Evolutionary conservation across 2,797 vertebrate genomes (phyloP), one percentile per base, ranked within the genome.

Genomic region (Esox lucius): DNA sequence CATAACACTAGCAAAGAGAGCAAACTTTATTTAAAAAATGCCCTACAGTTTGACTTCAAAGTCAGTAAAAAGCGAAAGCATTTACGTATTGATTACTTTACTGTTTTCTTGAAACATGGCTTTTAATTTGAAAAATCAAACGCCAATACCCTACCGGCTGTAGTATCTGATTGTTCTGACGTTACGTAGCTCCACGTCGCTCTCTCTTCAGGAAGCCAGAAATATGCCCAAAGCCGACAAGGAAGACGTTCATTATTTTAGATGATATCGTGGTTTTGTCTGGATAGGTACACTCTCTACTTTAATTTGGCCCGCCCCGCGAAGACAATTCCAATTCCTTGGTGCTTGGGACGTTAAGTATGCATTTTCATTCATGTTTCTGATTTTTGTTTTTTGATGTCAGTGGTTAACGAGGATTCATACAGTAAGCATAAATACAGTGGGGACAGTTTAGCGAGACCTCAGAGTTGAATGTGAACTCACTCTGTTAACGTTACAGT

Each of bases 201-300:
- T 28, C 93, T 51, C 42, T 31, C 24, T 53, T 53, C 69, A 53
- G 69, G 69, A 70, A 70, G 69, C 26, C 4, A 33, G 69, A 17
- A 70, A 53, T 7, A 68, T 39, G 69, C 53, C 49, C 24, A 19
- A 24, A 7, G 22, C 1, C 19, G 24, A 49, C 17, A 15, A 4
- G 68, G 48, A 48, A 51, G 48, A 24, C n/a, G 56, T 61, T 17
- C 49, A 69, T 70, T 70, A 5, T 65, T 19, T 17, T 28, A 66
- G 64, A 4, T 70, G 49, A 56, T 35, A 69, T 15, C 42, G 24
- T 69, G 17, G 3, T 33, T 31, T 16, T 51, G 28, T 70, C 49
- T n/a, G 28, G 46, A 17, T 46, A 17, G 24, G 28, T 42, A 19
- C 28, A 19, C 17, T 28, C 3, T 19, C 4, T 16, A 22, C 28